Evolutionary conservation across 37 sponge, comb jelly and placozoan genomes (phyloP).

Genomic region (Diacarnus erythraeanus): DNA sequence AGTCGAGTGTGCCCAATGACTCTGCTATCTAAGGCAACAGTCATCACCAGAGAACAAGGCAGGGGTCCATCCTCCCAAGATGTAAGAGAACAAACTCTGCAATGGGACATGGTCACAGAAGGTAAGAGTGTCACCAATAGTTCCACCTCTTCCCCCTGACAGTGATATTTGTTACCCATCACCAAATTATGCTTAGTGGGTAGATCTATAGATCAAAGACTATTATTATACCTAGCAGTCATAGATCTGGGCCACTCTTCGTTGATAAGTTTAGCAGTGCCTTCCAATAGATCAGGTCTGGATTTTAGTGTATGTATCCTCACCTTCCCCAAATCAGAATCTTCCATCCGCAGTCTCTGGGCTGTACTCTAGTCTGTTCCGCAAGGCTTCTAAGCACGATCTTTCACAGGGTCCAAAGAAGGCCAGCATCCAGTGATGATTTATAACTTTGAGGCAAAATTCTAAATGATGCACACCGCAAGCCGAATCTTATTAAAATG

Average conservation of each 20-base stretch:
- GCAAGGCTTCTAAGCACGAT: too few relatives aligned
- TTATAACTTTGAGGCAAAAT: too few relatives aligned
- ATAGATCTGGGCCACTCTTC: slow-evolving; percentile 58
- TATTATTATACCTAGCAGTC: slow-evolving; percentile 50
- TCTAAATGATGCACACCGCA: slow-evolving; percentile 3
- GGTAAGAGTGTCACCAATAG: background rate
- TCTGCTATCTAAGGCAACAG: background rate
- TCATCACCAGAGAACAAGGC: slow-evolving; percentile 61
- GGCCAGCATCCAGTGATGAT: too few relatives aligned
- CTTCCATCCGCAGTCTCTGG: background rate
- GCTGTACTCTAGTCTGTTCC: too few relatives aligned
- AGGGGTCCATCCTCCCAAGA: slow-evolving; percentile 11
- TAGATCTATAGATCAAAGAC: too few relatives aligned
- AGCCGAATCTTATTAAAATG: too few relatives aligned
- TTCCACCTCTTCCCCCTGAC: background rate
- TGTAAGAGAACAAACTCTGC: background rate
- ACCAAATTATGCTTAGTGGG: too few relatives aligned
- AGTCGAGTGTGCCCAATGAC: slow-evolving; percentile 64
- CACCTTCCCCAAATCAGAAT: slow-evolving; percentile 12
- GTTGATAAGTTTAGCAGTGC: slow-evolving; percentile 44
- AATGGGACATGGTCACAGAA: too few relatives aligned
- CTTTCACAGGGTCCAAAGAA: too few relatives aligned
- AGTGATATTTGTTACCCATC: background rate
- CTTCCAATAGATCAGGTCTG: slow-evolving; percentile 32
- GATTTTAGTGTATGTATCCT: slow-evolving; percentile 15